These are phyloP conservation scores for Tor tambroides DNA, from an alignment of 2,113 vertebrate genomes.

Conservation along the genomic window DNA sequence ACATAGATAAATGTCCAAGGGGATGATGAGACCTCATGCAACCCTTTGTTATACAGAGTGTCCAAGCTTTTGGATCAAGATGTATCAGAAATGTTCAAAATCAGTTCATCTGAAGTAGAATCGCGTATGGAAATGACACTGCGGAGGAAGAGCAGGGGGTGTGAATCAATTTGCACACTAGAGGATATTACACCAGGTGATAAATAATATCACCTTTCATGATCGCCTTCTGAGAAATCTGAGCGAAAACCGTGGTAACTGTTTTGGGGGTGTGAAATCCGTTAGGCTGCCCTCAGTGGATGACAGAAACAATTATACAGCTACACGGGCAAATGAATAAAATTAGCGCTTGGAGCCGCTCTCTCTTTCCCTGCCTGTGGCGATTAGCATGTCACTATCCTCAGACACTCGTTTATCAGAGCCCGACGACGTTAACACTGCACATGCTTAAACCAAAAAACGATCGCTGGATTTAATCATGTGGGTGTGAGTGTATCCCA, in stretches of 20 bases:
- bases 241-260: conserved; percentile 65
- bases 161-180: conserved; percentile 76
- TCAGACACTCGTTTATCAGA: conserved; percentile 70
- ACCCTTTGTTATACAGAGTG: background rate
- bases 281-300: conserved; percentile 76
- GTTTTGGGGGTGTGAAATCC: conserved; percentile 77
- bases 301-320: conserved; percentile 81
- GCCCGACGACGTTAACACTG: conserved; percentile 59
- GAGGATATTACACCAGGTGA: conserved; percentile 77
- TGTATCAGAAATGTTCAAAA: conserved; percentile 6
- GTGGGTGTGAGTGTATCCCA: conserved; percentile 42
- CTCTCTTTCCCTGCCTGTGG: conserved; percentile 70
- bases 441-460: conserved; percentile 45
- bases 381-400: conserved; percentile 62
- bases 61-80: conserved; percentile 10
- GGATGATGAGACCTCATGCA: background rate
- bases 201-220: conserved; percentile 77
- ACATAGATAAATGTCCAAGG: background rate
- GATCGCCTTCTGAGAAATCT: conserved; percentile 77
- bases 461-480: conserved; percentile 53
- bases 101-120: conserved; percentile 33
- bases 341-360: conserved; percentile 71
- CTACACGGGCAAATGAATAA: conserved; percentile 79
- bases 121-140: conserved; percentile 37
- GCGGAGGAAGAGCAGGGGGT: conserved; percentile 54